These are phyloP conservation scores for Harpegnathos saltator DNA, from an alignment of 1,140 invertebrate species.

Conservation along the genomic window DNA sequence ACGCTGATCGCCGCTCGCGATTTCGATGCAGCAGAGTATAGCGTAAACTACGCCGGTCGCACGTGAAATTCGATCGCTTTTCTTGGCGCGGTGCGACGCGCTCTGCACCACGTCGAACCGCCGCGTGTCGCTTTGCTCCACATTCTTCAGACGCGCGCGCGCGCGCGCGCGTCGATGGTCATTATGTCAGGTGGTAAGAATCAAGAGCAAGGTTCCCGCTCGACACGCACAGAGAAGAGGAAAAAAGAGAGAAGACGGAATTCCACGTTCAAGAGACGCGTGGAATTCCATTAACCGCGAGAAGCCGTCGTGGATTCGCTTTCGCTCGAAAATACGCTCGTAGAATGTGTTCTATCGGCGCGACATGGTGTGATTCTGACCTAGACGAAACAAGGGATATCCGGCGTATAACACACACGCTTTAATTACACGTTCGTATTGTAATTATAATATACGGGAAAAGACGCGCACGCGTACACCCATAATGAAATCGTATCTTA, in stretches of 20 bases:
- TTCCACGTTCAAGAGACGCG: background rate
- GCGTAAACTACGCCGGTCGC: conserved; percentile 46
- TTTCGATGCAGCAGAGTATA: conserved; percentile 62
- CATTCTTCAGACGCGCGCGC: background rate
- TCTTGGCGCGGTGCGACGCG: conserved; percentile 24
- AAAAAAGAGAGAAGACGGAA: background rate
- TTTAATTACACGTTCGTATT: too few relatives aligned
- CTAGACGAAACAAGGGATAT: too few relatives aligned
- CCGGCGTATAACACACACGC: too few relatives aligned
- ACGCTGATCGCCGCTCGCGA: conserved; percentile 33
- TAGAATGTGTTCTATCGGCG: background rate
- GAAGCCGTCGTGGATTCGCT: background rate
- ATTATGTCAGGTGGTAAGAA: conserved; percentile 56
- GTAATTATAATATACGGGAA: too few relatives aligned
- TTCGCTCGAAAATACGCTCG: too few relatives aligned
- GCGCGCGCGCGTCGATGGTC: conserved; percentile 52
- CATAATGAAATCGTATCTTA: too few relatives aligned
- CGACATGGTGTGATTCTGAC: background rate
- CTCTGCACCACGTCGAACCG: background rate
- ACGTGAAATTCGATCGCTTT: conserved; percentile 71
- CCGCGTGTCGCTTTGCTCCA: conserved; percentile 23
- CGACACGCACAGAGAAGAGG: background rate
- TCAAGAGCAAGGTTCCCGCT: conserved; percentile 43
- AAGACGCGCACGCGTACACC: too few relatives aligned
- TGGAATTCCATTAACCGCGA: background rate